Evolutionary conservation across 2,888 invertebrate genomes (phyloP), one percentile per base, ranked within the genome.

Genomic region (Tetrapedia diversipes): DNA sequence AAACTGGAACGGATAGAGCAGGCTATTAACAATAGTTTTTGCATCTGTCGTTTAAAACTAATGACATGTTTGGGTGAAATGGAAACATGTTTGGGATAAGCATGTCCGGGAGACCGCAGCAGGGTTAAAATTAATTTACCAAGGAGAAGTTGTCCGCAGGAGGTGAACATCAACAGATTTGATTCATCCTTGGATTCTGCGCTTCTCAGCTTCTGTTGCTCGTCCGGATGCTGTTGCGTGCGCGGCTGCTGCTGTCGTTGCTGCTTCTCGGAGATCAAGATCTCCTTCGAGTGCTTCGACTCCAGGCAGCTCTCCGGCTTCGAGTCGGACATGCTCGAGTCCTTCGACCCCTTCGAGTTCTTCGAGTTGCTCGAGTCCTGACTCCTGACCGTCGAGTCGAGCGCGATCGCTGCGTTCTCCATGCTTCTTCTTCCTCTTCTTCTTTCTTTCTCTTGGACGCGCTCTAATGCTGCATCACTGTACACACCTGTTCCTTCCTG

Each of bases 201-300:
- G 4, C 14, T 63, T 27, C 56, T 47, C 22, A 74, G 54, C 14
- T 77, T 75, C 27, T 83, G 80, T 47, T 71, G 70, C 67, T 86
- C 76, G 3, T 72, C 77, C 4, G 59, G 51, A 14, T 24, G 75
- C 16, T 57, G 79, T 14, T 80, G 80, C 7, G 64, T 56, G 27
- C 82, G 79, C 4, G 83, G 79, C 2, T 83, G 87, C 16, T 85
- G 87, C 27, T 85, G 86, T 39, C 76, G 76, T 24, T 86, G 85
- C 24, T 82, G 84, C 43, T 87, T 88, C 66, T 89, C 86, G 1
- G 88, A 83, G n/a, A 91, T 90, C 6, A 91, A 84, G n/a, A 88
- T 85, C 70, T 91, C 91, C 60, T 91, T 91, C 29, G 91, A 91
- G 75, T 91, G 89, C 47, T 91, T 91, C 4, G 91, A 91, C 39